A percentile compares a stretch with the other conserved stretches of the same genome.
These are phyloP conservation scores for Chromis chromis DNA, from an alignment of 2,797 vertebrate genomes.

Conservation along the genomic window DNA sequence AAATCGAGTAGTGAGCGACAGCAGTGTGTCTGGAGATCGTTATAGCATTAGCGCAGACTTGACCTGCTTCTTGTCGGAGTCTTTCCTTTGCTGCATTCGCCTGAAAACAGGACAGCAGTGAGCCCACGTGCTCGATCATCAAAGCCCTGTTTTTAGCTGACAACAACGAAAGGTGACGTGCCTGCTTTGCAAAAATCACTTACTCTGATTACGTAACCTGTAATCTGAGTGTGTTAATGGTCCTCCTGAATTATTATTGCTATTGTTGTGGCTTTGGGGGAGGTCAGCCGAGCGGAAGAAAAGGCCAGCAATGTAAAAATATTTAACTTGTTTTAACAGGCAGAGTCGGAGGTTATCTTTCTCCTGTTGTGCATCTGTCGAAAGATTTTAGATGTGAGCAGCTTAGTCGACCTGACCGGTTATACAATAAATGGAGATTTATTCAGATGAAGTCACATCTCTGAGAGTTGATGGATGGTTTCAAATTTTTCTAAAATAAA, in stretches of 20 bases:
- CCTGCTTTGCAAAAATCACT: constrained; percentile 52
- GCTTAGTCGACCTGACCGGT: constrained; percentile 3
- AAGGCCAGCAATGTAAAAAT: constrained; percentile 28
- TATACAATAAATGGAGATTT: no score
- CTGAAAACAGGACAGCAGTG: neutral
- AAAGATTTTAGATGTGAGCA: constrained; percentile 27
- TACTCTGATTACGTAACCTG: constrained; percentile 66
- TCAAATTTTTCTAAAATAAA: no score
- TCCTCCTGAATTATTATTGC: constrained; percentile 66
- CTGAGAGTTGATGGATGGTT: no score
- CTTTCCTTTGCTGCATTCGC: neutral
- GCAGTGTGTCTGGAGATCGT: no score
- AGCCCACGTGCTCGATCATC: neutral
- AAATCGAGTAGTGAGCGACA: no score
- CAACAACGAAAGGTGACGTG: constrained; percentile 46
- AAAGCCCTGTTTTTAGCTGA: constrained; percentile 19
- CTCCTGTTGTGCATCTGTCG: constrained; percentile 10
- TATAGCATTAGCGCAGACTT: neutral
- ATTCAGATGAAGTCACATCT: no score
- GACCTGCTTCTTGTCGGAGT: neutral
- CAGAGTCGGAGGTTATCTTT: neutral
- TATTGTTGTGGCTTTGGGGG: constrained; percentile 54
- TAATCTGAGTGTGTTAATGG: constrained; percentile 71
- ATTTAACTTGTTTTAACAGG: constrained; percentile 4
- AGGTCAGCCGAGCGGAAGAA: constrained; percentile 32